Evolutionary conservation across 2,888 invertebrate species (phyloP).

Genomic region (Zygothrica quintamaculata): DNA sequence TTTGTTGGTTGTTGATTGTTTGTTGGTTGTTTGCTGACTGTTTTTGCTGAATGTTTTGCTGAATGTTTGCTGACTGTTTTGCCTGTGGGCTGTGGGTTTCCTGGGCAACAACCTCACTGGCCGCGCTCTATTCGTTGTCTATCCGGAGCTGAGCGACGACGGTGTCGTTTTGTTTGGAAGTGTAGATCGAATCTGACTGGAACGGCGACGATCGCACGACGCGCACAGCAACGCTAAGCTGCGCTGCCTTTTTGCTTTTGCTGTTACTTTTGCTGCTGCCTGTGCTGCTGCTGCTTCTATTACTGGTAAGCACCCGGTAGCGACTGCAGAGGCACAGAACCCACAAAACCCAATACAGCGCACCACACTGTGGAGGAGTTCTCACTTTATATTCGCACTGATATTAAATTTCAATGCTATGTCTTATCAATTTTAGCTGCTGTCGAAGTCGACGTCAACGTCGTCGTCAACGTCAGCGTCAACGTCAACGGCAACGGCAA

Average conservation of each 20-base stretch:
- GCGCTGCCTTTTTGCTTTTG: slow-evolving; percentile 23
- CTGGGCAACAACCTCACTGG: slow-evolving; percentile 58
- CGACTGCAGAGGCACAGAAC: slow-evolving; percentile 48
- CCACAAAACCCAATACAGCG: slow-evolving; percentile 48
- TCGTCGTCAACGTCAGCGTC: slow-evolving; percentile 1
- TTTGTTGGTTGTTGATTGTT: too few species aligned
- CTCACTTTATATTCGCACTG: slow-evolving; percentile 68
- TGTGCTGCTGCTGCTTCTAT: slow-evolving; percentile 14
- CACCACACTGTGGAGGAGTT: slow-evolving; percentile 52
- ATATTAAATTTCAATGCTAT: slow-evolving; percentile 75
- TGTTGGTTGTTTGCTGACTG: too few species aligned
- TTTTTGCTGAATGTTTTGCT: slow-evolving; percentile 9
- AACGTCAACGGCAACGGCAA: too few species aligned
- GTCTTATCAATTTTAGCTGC: slow-evolving; percentile 57
- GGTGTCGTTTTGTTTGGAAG: slow-evolving; percentile 64
- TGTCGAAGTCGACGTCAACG: slow-evolving; percentile 16
- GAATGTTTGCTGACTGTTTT: slow-evolving; percentile 2
- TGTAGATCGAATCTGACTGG: slow-evolving; percentile 46
- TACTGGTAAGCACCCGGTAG: slow-evolving; percentile 37
- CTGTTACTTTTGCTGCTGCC: slow-evolving; percentile 22
- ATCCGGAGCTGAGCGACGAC: slow-evolving; percentile 56
- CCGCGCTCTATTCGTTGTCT: slow-evolving; percentile 64
- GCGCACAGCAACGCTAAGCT: too few species aligned
- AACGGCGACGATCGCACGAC: slow-evolving; percentile 39
- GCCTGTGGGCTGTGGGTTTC: slow-evolving; percentile 46